Conservation (phyloP, 2,113 vertebrate genomes). For the Microcebus ravelobensis region DNA sequence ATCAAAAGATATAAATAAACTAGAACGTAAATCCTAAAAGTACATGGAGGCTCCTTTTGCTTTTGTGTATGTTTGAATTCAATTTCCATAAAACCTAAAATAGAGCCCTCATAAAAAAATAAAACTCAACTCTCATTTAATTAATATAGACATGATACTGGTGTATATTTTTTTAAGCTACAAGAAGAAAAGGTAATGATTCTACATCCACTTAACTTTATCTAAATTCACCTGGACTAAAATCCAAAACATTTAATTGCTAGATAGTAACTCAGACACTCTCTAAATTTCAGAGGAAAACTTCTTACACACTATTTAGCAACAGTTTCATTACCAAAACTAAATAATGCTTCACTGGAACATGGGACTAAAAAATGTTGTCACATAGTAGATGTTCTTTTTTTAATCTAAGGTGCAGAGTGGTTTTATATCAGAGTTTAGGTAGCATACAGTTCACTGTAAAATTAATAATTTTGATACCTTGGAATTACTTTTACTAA, state of each 20-base stretch:
- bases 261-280: background rate
- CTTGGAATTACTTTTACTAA: background rate
- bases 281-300: background rate
- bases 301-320: background rate
- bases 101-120: background rate
- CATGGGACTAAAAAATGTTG: background rate
- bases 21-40: background rate
- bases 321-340: conserved; percentile 7
- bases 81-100: background rate
- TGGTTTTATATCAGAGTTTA: background rate
- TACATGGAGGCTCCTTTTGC: background rate
- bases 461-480: background rate
- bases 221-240: conserved; percentile 1
- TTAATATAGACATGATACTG: background rate
- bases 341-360: conserved; percentile 11
- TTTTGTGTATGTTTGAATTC: background rate
- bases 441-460: background rate
- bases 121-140: background rate
- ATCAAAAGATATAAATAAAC: background rate
- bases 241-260: conserved; percentile 35
- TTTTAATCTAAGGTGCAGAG: background rate
- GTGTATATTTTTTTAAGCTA: background rate
- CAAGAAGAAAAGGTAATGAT: background rate
- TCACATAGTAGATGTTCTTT: background rate
- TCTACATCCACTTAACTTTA: background rate